A percentile compares a stretch with the other conserved stretches of the same genome.
These are phyloP conservation scores for Oncorhynchus tshawytscha DNA, from an alignment of 2,113 vertebrate species.

Conservation along the genomic window DNA sequence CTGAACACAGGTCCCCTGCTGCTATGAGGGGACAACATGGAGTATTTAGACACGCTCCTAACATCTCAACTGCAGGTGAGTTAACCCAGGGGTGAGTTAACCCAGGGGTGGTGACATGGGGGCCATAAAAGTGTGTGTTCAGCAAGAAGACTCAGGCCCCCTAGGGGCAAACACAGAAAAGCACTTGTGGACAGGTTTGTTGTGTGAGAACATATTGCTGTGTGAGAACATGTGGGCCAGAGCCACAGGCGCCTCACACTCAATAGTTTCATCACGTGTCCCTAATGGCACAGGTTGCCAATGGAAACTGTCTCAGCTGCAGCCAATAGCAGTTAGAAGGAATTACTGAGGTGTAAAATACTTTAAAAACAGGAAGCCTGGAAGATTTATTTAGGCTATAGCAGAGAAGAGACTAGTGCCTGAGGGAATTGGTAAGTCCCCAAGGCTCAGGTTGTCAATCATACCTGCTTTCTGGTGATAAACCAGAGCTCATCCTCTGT, in stretches of 20 bases:
- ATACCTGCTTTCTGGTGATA: constrained; percentile 48
- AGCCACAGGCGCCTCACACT: constrained; percentile 46
- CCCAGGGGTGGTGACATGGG: constrained; percentile 22
- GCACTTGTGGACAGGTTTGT: constrained; percentile 17
- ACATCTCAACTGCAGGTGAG: constrained; percentile 59
- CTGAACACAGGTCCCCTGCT: constrained; percentile 46
- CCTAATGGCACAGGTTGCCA: constrained; percentile 44
- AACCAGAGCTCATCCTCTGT: constrained; percentile 34
- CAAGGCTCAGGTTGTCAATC: constrained; percentile 66
- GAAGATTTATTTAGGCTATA: constrained; percentile 30
- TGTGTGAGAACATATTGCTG: constrained; percentile 16
- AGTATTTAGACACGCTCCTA: constrained; percentile 31
- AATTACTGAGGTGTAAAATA: constrained; percentile 59
- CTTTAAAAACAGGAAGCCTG: constrained; percentile 52
- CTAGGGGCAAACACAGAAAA: constrained; percentile 23
- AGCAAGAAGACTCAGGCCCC: constrained; percentile 30
- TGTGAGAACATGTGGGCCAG: constrained; percentile 11
- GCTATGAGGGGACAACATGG: constrained; percentile 26
- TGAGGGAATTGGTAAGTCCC: constrained; percentile 53
- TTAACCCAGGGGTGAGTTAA: constrained; percentile 22
- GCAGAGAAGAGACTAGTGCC: constrained; percentile 31
- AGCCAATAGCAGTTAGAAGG: constrained; percentile 46
- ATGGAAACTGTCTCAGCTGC: constrained; percentile 65
- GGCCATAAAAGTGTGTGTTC: constrained; percentile 31
- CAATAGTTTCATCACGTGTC: constrained; percentile 46